A percentile compares a stretch with the other conserved stretches of the same genome.
phyloP scores from a whole-genome alignment of 2,888 invertebrate genomes.

The Synergus itoensis region DNA sequence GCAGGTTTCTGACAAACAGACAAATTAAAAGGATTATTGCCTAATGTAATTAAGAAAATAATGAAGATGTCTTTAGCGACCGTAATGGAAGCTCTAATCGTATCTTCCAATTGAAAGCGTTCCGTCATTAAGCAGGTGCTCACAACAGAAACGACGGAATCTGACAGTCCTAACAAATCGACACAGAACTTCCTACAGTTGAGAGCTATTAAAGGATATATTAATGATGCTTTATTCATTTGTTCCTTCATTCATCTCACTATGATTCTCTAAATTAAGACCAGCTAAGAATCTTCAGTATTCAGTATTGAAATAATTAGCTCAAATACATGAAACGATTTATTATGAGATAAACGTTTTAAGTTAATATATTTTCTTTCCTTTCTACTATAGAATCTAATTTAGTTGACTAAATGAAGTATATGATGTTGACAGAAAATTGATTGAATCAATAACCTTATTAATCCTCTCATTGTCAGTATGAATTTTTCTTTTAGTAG shows the following conservation, averaged over 20 bases:
- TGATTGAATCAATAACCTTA: neutral
- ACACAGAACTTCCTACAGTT: constrained; percentile 13
- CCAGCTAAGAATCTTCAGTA: neutral
- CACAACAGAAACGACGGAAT: constrained; percentile 17
- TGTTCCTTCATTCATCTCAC: constrained; percentile 1
- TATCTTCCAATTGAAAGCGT: constrained; percentile 17
- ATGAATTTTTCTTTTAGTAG: neutral
- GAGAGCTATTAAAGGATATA: constrained; percentile 4
- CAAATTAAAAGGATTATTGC: constrained; percentile 1
- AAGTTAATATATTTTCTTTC: too few species aligned
- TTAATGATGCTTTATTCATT: constrained; percentile 34
- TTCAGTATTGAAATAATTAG: neutral
- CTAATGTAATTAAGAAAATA: constrained; percentile 6
- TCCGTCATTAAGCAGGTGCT: constrained; percentile 22
- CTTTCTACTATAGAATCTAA: too few species aligned
- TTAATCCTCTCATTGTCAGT: neutral
- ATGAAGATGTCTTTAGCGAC: constrained; percentile 15
- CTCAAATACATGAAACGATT: too few species aligned
- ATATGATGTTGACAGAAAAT: neutral
- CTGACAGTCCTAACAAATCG: constrained; percentile 26
- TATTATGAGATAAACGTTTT: too few species aligned
- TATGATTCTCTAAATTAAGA: too few species aligned
- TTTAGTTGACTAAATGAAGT: neutral
- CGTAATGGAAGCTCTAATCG: constrained; percentile 11
- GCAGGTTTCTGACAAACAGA: neutral